Evolutionary conservation across 2,797 vertebrate genomes (phyloP).

Genomic region (Tenualosa ilisha): DNA sequence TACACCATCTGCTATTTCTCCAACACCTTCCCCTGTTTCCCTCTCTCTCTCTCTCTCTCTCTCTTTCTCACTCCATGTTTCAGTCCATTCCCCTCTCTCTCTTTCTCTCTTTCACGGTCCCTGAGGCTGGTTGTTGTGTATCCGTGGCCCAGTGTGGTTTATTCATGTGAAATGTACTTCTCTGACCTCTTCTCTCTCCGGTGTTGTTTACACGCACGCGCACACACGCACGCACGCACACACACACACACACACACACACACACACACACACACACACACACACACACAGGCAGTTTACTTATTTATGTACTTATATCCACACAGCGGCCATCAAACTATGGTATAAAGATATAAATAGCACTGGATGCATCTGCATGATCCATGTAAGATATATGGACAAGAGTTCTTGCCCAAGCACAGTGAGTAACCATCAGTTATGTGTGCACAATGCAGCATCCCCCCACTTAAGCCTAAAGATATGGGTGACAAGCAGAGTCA

Average conservation of each 20-base stretch:
- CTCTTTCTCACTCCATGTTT: neutral
- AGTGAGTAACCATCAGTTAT: neutral
- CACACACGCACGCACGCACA: neutral
- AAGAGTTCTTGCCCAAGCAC: neutral
- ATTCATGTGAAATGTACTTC: constrained; percentile 5
- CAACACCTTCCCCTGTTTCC: constrained; percentile 2
- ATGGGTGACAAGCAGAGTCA: neutral
- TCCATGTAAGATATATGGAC: neutral
- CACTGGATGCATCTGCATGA: neutral
- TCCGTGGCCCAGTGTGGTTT: neutral
- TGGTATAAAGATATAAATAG: neutral
- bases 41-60: neutral
- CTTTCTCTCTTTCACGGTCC: neutral
- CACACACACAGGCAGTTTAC: neutral
- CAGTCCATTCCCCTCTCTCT: neutral
- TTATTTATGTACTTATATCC: neutral
- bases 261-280: neutral
- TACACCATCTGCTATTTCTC: constrained; percentile 14
- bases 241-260: neutral
- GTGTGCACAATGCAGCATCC: neutral
- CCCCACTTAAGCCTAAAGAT: neutral
- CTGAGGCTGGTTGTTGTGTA: neutral
- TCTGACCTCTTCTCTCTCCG: constrained; percentile 5
- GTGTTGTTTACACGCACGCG: neutral
- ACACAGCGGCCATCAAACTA: neutral